phyloP scores from a whole-genome alignment of 2,888 invertebrate species.

The Philaethria dido region DNA sequence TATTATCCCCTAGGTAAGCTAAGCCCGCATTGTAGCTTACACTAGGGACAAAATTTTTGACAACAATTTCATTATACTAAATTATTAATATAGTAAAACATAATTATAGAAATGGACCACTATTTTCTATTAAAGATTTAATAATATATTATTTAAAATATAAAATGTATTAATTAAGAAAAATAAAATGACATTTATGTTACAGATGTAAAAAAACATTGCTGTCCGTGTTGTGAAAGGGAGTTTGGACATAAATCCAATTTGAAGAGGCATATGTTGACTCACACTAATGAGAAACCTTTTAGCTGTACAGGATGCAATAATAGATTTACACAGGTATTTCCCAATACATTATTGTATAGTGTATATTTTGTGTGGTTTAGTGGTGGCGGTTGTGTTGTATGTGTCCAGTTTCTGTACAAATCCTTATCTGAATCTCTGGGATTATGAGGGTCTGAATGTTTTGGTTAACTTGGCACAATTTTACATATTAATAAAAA shows the following conservation, averaged over 20 bases:
- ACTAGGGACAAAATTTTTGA: no score
- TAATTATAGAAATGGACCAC: not conserved
- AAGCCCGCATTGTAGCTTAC: no score
- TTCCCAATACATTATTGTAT: not conserved
- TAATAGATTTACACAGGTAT: slow-evolving; percentile 67
- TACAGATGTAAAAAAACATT: slow-evolving; percentile 57
- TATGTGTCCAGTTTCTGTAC: no score
- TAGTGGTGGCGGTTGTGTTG: no score
- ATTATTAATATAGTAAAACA: no score
- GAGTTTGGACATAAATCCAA: slow-evolving; percentile 70
- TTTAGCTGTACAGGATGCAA: slow-evolving; percentile 66
- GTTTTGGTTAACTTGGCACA: no score
- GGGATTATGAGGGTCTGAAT: no score
- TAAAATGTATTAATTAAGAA: no score
- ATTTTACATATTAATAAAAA: no score
- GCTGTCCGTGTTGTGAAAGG: slow-evolving; percentile 58
- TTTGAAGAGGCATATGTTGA: slow-evolving; percentile 64
- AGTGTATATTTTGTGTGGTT: not conserved
- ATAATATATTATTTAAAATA: not conserved
- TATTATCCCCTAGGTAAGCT: no score
- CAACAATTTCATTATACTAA: no score
- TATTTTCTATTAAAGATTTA: not conserved
- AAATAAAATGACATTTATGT: slow-evolving; percentile 23
- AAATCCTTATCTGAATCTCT: no score
- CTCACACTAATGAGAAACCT: slow-evolving; percentile 63